Percentiles rank a stretch among this genome's conserved stretches.
phyloP scores from a whole-genome alignment of 1,140 invertebrate species.

The Ceratina australensis region DNA sequence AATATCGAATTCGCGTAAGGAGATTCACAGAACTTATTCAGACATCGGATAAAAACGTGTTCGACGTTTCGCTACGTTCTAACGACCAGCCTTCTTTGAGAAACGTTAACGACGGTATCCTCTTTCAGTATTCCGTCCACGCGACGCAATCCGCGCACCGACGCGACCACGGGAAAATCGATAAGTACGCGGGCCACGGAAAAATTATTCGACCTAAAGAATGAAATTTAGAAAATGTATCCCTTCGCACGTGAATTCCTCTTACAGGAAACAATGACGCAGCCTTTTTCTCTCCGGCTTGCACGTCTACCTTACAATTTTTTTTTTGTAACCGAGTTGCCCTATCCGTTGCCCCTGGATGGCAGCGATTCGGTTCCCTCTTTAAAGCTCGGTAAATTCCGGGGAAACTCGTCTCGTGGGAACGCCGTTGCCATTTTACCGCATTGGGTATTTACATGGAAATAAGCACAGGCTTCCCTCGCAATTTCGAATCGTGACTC shows the following conservation, averaged over 20 bases:
- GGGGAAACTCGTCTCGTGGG: not conserved
- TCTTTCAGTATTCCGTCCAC: conserved; percentile 53
- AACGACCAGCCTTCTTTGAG: conserved; percentile 15
- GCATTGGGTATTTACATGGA: conserved; percentile 8
- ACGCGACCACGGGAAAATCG: conserved; percentile 32
- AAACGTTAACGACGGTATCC: conserved; percentile 37
- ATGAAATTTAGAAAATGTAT: not conserved
- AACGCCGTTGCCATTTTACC: conserved; percentile 29
- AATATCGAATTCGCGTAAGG: too few relatives aligned
- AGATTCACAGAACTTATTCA: too few relatives aligned
- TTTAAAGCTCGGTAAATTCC: too few relatives aligned
- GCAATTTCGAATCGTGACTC: too few relatives aligned
- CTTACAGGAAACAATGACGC: too few relatives aligned
- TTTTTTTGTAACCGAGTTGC: not conserved
- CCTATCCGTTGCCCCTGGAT: not conserved
- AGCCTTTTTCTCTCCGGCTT: too few relatives aligned
- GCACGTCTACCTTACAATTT: too few relatives aligned
- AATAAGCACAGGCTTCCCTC: not conserved
- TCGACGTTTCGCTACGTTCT: not conserved
- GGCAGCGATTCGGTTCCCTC: too few relatives aligned
- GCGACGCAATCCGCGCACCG: conserved; percentile 46
- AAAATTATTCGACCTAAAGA: conserved; percentile 17
- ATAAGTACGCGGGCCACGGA: conserved; percentile 15
- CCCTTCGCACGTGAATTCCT: too few relatives aligned
- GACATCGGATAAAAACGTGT: too few relatives aligned